Percentiles rank a stretch among this genome's conserved stretches.
These are phyloP conservation scores for Heliconius aoede DNA, from an alignment of 2,888 invertebrate species.

Conservation along the genomic window DNA sequence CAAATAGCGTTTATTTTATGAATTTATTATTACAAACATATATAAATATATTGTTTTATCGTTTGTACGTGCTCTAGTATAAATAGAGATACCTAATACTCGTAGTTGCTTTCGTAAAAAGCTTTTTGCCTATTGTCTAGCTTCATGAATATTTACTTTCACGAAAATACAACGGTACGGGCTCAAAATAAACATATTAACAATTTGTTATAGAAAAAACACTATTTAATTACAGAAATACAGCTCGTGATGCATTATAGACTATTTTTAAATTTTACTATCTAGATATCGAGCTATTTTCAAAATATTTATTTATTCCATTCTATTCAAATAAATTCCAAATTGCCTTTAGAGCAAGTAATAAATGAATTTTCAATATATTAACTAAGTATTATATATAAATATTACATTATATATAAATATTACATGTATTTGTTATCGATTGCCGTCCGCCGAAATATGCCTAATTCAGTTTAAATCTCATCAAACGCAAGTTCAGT, in stretches of 20 bases:
- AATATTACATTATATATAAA: no score
- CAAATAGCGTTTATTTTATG: neutral
- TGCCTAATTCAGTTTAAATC: constrained; percentile 67
- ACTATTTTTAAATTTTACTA: no score
- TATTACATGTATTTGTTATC: constrained; percentile 28
- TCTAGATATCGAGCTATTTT: no score
- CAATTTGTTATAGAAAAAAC: neutral
- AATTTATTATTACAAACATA: neutral
- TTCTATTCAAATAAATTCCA: no score
- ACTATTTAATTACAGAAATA: neutral
- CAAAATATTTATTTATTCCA: neutral
- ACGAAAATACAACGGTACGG: constrained; percentile 37
- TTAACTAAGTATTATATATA: neutral
- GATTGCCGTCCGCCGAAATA: constrained; percentile 35
- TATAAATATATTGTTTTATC: neutral
- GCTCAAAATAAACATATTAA: constrained; percentile 18
- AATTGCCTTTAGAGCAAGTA: neutral
- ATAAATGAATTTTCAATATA: neutral
- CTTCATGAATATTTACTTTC: constrained; percentile 43
- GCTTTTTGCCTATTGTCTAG: constrained; percentile 38
- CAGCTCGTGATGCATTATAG: no score
- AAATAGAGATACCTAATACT: constrained; percentile 27
- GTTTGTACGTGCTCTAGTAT: constrained; percentile 21
- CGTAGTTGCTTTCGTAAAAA: constrained; percentile 36
- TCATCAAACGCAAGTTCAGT: constrained; percentile 69